A percentile compares a stretch with the other conserved stretches of the same genome.
Conservation (phyloP, 2,888 invertebrate genomes). For the Acanthosepion lycidas region DNA sequence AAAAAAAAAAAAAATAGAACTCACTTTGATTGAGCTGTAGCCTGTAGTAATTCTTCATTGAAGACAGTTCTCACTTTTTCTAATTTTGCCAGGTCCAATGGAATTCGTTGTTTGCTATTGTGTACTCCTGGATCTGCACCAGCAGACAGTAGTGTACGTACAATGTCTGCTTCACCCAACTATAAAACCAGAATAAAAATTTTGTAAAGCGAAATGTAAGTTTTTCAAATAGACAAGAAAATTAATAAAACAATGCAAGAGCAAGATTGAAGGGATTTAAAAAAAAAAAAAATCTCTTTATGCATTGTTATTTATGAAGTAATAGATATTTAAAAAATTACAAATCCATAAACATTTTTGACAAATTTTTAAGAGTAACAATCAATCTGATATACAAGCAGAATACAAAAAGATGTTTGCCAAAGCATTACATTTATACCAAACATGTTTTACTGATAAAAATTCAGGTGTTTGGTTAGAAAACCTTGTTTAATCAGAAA, state of each 20-base stretch:
- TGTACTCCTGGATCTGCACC: slow-evolving; percentile 80
- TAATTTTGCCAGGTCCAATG: slow-evolving; percentile 77
- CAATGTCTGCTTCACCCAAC: slow-evolving; percentile 78
- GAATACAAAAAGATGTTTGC: too few species aligned
- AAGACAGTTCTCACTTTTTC: slow-evolving; percentile 78
- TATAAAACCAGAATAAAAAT: slow-evolving; percentile 58
- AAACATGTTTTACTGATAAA: too few species aligned
- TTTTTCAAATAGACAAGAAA: not conserved
- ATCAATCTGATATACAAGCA: too few species aligned
- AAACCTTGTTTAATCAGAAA: too few species aligned
- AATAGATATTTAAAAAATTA: too few species aligned
- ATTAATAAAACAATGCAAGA: not conserved
- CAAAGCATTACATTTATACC: too few species aligned
- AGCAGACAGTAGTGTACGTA: slow-evolving; percentile 78
- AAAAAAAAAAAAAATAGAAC: slow-evolving; percentile 51
- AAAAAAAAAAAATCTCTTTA: not conserved
- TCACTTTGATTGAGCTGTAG: slow-evolving; percentile 80
- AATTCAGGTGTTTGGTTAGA: too few species aligned
- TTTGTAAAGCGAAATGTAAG: slow-evolving; percentile 39
- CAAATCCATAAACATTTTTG: too few species aligned
- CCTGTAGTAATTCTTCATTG: slow-evolving; percentile 79
- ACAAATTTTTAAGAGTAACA: too few species aligned
- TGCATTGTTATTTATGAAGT: too few species aligned
- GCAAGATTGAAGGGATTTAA: not conserved
- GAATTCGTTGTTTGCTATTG: slow-evolving; percentile 77